phyloP scores from a whole-genome alignment of 1,140 invertebrate genomes.

The Phenacoccus solenopsis region DNA sequence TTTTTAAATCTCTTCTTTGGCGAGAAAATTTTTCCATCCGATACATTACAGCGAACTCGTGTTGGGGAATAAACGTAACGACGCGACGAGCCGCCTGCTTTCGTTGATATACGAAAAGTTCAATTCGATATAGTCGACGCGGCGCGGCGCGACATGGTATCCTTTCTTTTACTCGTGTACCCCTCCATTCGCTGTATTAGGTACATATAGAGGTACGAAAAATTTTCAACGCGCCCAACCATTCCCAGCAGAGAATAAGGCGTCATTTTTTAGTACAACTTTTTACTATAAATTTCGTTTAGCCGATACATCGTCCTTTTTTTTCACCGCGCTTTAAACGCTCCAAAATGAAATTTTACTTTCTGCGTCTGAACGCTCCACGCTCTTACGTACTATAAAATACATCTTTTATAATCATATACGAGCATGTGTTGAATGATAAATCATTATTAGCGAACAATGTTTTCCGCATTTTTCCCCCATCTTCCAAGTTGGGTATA shows the following conservation, averaged over 20 bases:
- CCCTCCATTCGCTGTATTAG: too few species aligned
- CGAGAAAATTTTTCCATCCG: too few species aligned
- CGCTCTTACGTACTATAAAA: too few species aligned
- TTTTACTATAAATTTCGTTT: background rate
- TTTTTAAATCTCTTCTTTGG: background rate
- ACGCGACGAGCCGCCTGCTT: background rate
- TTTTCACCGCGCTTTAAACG: background rate
- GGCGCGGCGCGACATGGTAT: background rate
- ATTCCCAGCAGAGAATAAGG: too few species aligned
- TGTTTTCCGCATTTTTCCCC: background rate
- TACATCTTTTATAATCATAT: slow-evolving; percentile 3
- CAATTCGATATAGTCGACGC: background rate
- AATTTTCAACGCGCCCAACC: too few species aligned
- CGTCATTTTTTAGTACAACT: too few species aligned
- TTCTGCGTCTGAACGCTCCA: background rate
- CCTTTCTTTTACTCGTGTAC: background rate
- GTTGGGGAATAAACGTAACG: too few species aligned
- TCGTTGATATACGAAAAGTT: background rate
- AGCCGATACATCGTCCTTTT: background rate
- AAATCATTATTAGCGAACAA: background rate
- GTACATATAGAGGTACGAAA: too few species aligned
- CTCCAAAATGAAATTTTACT: background rate
- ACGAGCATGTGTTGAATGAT: background rate
- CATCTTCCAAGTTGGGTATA: too few species aligned
- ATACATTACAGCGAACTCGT: too few species aligned